A percentile compares a stretch with the other conserved stretches of the same genome.
phyloP scores from a whole-genome alignment of 2,797 vertebrate genomes.

The Hipposideros larvatus region DNA sequence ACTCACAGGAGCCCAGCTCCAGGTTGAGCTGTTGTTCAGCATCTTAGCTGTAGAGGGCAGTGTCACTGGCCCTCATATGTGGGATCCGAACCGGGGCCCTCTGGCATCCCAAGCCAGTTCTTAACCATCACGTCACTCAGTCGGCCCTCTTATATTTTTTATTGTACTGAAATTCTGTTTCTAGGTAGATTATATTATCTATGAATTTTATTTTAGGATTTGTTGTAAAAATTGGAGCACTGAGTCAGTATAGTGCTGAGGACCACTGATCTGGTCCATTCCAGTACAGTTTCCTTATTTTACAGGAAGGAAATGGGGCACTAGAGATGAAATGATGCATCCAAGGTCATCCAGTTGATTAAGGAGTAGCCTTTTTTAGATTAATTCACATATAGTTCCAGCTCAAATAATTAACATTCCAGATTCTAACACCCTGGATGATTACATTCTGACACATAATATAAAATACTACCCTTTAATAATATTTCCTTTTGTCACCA shows the following conservation, averaged over 20 bases:
- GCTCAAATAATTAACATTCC: neutral
- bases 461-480: neutral
- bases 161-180: slow-evolving; percentile 43
- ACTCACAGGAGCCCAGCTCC: too few species aligned
- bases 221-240: slow-evolving; percentile 38
- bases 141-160: neutral
- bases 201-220: slow-evolving; percentile 34
- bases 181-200: neutral
- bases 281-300: neutral
- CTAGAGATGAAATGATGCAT: neutral
- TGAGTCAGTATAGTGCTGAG: neutral
- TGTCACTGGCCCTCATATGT: too few species aligned
- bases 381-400: neutral
- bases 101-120: too few species aligned
- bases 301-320: neutral
- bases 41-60: too few species aligned
- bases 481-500: neutral
- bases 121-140: too few species aligned
- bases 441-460: neutral
- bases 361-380: neutral
- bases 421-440: neutral
- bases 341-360: neutral
- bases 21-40: too few species aligned
- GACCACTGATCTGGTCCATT: neutral
- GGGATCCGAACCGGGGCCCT: too few species aligned